A percentile compares a stretch with the other conserved stretches of the same genome.
Conservation (phyloP, 1,140 invertebrate genomes). For the Leptonema lineaticorne region DNA sequence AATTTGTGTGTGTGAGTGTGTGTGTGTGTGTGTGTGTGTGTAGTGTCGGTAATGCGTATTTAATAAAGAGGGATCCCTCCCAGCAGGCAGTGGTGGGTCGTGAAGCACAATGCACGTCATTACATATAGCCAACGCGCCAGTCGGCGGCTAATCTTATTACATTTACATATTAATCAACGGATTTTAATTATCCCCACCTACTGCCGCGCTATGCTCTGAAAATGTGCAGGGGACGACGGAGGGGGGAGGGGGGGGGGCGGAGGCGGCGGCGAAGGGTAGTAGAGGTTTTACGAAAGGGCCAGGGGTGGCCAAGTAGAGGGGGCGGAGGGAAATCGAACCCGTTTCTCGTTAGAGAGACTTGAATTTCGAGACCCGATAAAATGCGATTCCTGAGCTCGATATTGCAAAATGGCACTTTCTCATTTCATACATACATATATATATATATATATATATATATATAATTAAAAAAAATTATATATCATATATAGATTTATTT, state of each 20-base stretch:
- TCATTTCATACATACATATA: too few relatives aligned
- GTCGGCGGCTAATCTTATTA: slow-evolving; percentile 84
- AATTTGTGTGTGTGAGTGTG: neutral
- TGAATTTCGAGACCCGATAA: too few relatives aligned
- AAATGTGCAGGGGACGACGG: neutral
- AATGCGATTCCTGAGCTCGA: too few relatives aligned
- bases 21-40: neutral
- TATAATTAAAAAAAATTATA: too few relatives aligned
- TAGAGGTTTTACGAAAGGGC: neutral
- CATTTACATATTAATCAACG: slow-evolving; percentile 97
- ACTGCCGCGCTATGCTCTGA: too few relatives aligned
- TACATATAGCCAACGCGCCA: slow-evolving; percentile 39
- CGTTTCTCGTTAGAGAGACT: too few relatives aligned
- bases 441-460: neutral
- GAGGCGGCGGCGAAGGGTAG: neutral
- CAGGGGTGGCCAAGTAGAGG: neutral
- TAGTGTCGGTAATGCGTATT: slow-evolving; percentile 14
- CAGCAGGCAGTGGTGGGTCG: slow-evolving; percentile 11
- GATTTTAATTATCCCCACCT: slow-evolving; percentile 88
- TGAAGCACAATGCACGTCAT: slow-evolving; percentile 40
- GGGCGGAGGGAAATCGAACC: neutral
- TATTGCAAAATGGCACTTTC: too few relatives aligned
- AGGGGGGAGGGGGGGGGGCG: slow-evolving; percentile 10
- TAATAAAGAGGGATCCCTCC: slow-evolving; percentile 25
- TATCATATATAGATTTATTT: too few relatives aligned